These are phyloP conservation scores for Perca fluviatilis DNA, from an alignment of 2,113 vertebrate species.

Conservation along the genomic window DNA sequence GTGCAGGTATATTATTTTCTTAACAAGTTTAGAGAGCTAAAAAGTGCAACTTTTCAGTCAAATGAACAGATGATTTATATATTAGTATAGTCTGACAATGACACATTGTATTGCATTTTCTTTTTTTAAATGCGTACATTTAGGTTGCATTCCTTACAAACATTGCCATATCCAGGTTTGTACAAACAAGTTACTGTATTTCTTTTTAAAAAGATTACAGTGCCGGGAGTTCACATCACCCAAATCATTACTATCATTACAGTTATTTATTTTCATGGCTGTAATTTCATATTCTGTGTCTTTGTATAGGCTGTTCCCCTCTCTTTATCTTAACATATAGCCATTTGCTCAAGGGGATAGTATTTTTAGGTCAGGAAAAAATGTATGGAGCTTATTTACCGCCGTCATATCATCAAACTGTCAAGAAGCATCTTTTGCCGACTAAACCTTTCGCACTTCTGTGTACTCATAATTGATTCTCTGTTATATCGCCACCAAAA, in stretches of 20 bases:
- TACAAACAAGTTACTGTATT: not conserved
- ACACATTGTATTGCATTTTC: not conserved
- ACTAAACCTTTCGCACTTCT: slow-evolving; percentile 82
- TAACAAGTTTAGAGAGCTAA: not conserved
- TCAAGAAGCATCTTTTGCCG: slow-evolving; percentile 81
- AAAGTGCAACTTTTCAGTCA: not conserved
- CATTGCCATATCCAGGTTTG: not conserved
- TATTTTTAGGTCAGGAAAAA: slow-evolving; percentile 77
- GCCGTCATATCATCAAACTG: slow-evolving; percentile 82
- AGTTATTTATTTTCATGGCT: slow-evolving; percentile 52
- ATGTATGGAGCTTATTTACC: slow-evolving; percentile 78
- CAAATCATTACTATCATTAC: slow-evolving; percentile 57
- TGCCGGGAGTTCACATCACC: slow-evolving; percentile 6
- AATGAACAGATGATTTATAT: not conserved
- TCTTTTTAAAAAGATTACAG: not conserved
- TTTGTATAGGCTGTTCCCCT: slow-evolving; percentile 60
- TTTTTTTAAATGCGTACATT: too few relatives aligned
- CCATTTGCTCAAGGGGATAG: slow-evolving; percentile 71
- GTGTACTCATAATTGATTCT: slow-evolving; percentile 87
- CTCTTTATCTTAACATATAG: slow-evolving; percentile 78
- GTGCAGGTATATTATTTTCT: not conserved
- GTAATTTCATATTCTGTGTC: slow-evolving; percentile 63
- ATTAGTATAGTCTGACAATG: not conserved
- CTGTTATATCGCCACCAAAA: slow-evolving; percentile 83
- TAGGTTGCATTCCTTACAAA: not conserved